Conservation (phyloP, 2,113 vertebrate species). For the Mugil cephalus region DNA sequence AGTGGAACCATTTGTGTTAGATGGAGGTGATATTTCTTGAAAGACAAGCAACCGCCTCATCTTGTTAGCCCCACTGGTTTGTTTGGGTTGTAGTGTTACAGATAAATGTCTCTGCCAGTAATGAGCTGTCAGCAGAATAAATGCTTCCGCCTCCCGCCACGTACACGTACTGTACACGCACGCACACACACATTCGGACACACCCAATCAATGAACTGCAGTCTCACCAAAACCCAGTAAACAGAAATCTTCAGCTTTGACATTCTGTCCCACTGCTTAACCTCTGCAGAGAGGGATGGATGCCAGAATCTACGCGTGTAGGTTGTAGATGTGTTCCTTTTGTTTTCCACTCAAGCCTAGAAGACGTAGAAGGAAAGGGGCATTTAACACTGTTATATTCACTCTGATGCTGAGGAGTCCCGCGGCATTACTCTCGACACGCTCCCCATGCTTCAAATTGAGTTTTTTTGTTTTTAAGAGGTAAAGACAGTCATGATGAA, state of each 20-base stretch:
- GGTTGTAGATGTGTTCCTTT: not conserved
- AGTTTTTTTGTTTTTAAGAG: conserved; percentile 1
- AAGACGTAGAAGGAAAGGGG: conserved; percentile 22
- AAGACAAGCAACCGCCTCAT: conserved; percentile 22
- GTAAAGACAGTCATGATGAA: too few species aligned
- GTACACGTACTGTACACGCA: not conserved
- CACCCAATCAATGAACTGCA: not conserved
- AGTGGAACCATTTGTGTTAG: conserved; percentile 8
- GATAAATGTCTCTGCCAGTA: conserved; percentile 37
- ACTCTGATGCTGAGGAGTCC: not conserved
- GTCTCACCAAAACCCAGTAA: not conserved
- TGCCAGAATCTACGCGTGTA: not conserved
- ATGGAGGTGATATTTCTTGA: conserved; percentile 22
- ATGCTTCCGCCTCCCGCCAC: conserved; percentile 16
- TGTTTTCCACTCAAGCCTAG: conserved; percentile 5
- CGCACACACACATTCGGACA: too few species aligned
- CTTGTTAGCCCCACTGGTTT: conserved; percentile 18
- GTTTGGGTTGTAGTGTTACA: conserved; percentile 25
- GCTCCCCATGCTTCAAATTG: not conserved
- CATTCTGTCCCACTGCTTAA: conserved; percentile 18
- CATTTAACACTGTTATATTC: conserved; percentile 4
- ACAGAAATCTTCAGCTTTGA: conserved; percentile 28
- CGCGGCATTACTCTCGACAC: not conserved
- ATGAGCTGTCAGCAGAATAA: conserved; percentile 46
- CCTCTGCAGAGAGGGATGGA: conserved; percentile 1